phyloP scores from a whole-genome alignment of 1,140 invertebrate genomes.

The Zaprionus vittiger region DNA sequence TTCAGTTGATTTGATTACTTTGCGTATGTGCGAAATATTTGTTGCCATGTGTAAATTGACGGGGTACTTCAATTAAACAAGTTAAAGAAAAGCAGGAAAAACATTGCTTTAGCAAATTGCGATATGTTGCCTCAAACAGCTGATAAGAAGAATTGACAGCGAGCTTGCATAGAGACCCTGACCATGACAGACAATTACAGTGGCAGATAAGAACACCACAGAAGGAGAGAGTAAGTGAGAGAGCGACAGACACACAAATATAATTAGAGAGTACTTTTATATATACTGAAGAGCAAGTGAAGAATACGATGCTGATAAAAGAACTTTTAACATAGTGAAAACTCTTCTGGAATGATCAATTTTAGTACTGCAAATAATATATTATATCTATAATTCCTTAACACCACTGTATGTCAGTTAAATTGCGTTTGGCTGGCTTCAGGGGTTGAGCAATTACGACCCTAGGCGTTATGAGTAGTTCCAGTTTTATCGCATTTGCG shows the following conservation, averaged over 20 bases:
- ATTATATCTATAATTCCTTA: not conserved
- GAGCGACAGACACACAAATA: not conserved
- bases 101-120: conserved; percentile 25
- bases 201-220: not conserved
- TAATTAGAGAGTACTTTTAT: not conserved
- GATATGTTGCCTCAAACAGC: conserved; percentile 35
- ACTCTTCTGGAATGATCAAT: not conserved
- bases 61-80: conserved; percentile 64
- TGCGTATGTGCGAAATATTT: conserved; percentile 23
- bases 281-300: not conserved
- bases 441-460: not conserved
- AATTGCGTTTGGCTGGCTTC: not conserved
- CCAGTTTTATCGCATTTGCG: conserved; percentile 8
- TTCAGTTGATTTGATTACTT: conserved; percentile 20
- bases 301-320: not conserved
- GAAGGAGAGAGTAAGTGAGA: not conserved
- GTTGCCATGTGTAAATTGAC: conserved; percentile 47
- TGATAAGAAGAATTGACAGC: conserved; percentile 32
- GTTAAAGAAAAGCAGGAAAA: conserved; percentile 38
- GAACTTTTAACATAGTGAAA: not conserved
- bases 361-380: not conserved
- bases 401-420: not conserved
- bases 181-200: conserved; percentile 41
- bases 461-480: not conserved
- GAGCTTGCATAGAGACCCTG: conserved; percentile 7